These are phyloP conservation scores for Conchocele bisecta DNA, from an alignment of 2,888 invertebrate genomes.

Conservation along the genomic window DNA sequence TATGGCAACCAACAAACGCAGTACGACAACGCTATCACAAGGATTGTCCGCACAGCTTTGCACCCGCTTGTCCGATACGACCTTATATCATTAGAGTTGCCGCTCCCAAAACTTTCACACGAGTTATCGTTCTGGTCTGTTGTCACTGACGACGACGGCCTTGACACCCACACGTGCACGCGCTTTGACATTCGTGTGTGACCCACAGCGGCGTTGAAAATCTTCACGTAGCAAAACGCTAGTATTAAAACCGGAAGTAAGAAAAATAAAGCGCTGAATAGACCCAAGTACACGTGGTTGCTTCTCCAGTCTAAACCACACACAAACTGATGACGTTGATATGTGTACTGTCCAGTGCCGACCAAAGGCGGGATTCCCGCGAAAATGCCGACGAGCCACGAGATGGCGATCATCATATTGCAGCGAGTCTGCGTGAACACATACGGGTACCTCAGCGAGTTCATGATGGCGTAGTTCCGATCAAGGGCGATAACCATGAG, in stretches of 20 bases:
- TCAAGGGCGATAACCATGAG: constrained; percentile 68
- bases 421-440: constrained; percentile 66
- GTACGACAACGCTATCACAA: constrained; percentile 64
- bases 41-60: constrained; percentile 71
- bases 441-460: constrained; percentile 69
- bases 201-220: constrained; percentile 68
- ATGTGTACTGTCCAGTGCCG: constrained; percentile 52
- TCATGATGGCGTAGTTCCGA: constrained; percentile 71
- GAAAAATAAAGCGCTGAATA: constrained; percentile 50
- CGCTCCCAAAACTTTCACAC: constrained; percentile 39
- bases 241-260: constrained; percentile 60
- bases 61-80: constrained; percentile 52
- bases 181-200: constrained; percentile 62
- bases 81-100: background rate
- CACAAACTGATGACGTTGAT: constrained; percentile 55
- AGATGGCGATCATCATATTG: constrained; percentile 48
- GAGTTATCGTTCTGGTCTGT: constrained; percentile 35
- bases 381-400: constrained; percentile 61
- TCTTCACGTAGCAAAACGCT: constrained; percentile 66
- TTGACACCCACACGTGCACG: constrained; percentile 56
- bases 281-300: constrained; percentile 36
- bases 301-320: constrained; percentile 60
- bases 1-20: constrained; percentile 69
- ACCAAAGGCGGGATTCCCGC: constrained; percentile 64
- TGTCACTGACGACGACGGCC: constrained; percentile 18